phyloP scores from a whole-genome alignment of 2,888 invertebrate species.

The Plagodis dolabraria region DNA sequence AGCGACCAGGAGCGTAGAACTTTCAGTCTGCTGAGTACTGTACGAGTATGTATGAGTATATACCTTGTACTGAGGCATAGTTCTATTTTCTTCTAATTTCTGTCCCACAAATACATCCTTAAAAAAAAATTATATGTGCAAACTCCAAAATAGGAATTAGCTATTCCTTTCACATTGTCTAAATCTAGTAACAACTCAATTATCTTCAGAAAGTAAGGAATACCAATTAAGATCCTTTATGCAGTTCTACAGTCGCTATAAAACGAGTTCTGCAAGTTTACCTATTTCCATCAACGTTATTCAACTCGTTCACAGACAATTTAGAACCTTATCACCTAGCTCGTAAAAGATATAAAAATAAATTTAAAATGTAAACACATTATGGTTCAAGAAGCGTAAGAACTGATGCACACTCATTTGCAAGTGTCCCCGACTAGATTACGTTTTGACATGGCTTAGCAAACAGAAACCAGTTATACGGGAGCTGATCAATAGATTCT shows the following conservation, averaged over 20 bases:
- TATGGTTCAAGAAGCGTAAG: conserved; percentile 37
- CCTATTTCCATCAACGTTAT: conserved; percentile 18
- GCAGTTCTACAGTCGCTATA: conserved; percentile 55
- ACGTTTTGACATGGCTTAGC: conserved; percentile 67
- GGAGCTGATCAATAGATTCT: conserved; percentile 56
- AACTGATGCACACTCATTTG: conserved; percentile 69
- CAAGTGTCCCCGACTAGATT: conserved; percentile 71
- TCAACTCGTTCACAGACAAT: conserved; percentile 7
- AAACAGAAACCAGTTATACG: conserved; percentile 61
- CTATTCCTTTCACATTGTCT: conserved; percentile 70
- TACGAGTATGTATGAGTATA: too few relatives aligned
- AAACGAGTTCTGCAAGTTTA: conserved; percentile 46
- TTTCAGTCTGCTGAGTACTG: too few relatives aligned
- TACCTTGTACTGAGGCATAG: too few relatives aligned
- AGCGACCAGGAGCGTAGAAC: too few relatives aligned
- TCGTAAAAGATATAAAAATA: conserved; percentile 9
- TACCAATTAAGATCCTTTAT: conserved; percentile 75
- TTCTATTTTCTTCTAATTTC: too few relatives aligned
- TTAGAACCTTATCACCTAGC: conserved; percentile 18
- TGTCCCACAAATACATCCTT: too few relatives aligned
- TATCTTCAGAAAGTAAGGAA: conserved; percentile 66
- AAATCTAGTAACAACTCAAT: conserved; percentile 71
- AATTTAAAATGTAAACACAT: conserved; percentile 23
- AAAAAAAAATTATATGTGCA: too few relatives aligned
- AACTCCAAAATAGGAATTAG: conserved; percentile 30